These are phyloP conservation scores for Trichomalopsis sarcophagae DNA, from an alignment of 1,140 invertebrate species.

Conservation along the genomic window DNA sequence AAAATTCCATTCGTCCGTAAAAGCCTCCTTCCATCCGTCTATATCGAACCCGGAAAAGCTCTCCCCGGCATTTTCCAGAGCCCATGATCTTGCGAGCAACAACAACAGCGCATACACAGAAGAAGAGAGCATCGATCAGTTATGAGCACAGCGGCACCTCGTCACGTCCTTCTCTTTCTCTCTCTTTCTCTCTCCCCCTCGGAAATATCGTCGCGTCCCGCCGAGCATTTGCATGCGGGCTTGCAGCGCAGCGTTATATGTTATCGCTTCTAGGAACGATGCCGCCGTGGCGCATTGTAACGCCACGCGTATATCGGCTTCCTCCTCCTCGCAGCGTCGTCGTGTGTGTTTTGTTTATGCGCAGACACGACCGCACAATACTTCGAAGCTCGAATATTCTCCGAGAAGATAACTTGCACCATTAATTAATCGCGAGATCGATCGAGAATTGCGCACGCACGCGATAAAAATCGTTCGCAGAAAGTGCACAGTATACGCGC, in stretches of 20 bases:
- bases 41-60: too few relatives aligned
- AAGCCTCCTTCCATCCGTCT: too few relatives aligned
- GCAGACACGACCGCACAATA: background rate
- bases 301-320: background rate
- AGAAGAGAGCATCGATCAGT: background rate
- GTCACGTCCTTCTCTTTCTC: constrained; percentile 28
- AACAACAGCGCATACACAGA: background rate
- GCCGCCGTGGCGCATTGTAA: constrained; percentile 22
- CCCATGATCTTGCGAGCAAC: background rate
- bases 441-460: too few relatives aligned
- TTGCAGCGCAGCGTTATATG: constrained; percentile 29
- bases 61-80: too few relatives aligned
- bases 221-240: constrained; percentile 31
- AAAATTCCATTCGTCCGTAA: too few relatives aligned
- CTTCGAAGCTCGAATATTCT: background rate
- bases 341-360: background rate
- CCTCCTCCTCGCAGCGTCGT: background rate
- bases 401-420: too few relatives aligned
- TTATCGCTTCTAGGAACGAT: constrained; percentile 49
- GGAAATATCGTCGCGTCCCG: constrained; percentile 6
- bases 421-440: too few relatives aligned
- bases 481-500: background rate
- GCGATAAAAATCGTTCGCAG: too few relatives aligned
- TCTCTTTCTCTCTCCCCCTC: background rate
- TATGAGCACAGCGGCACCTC: constrained; percentile 6